These are phyloP conservation scores for Halcyon chelicuti DNA, from an alignment of 2,797 vertebrate species.

Conservation along the genomic window DNA sequence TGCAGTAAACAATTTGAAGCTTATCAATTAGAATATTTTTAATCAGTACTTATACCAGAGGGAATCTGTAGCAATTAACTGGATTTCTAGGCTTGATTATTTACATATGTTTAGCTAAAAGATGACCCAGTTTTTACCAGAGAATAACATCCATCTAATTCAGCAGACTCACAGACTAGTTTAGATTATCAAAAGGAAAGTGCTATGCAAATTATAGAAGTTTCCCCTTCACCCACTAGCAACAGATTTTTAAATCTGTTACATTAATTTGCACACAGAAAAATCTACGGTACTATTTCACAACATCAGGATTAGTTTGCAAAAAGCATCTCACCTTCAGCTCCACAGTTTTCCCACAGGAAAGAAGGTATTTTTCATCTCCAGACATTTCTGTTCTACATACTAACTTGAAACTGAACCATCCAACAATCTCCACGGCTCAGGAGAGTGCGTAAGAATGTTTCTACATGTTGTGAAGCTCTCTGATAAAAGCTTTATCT, in stretches of 20 bases:
- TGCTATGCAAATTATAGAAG: not conserved
- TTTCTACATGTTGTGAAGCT: not conserved
- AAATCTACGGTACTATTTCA: not conserved
- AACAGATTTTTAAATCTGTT: not conserved
- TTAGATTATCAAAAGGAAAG: conserved; percentile 28
- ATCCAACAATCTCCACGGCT: not conserved
- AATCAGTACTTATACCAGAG: conserved; percentile 25
- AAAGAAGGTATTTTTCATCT: not conserved
- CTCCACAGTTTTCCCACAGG: not conserved
- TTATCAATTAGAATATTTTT: conserved; percentile 43
- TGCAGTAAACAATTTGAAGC: conserved; percentile 41
- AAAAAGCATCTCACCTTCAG: not conserved
- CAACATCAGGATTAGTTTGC: not conserved
- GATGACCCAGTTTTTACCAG: conserved; percentile 16
- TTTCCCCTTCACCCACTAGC: not conserved
- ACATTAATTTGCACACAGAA: not conserved
- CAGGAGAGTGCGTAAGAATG: not conserved
- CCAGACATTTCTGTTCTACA: not conserved
- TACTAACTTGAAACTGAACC: not conserved
- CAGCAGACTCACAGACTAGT: not conserved
- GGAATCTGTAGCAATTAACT: conserved; percentile 23
- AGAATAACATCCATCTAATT: conserved; percentile 5
- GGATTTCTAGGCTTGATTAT: conserved; percentile 52
- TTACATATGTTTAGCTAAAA: conserved; percentile 37
- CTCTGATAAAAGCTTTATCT: not conserved